Conservation (phyloP, 2,797 vertebrate genomes). For the Melanotaenia trifasciata region DNA sequence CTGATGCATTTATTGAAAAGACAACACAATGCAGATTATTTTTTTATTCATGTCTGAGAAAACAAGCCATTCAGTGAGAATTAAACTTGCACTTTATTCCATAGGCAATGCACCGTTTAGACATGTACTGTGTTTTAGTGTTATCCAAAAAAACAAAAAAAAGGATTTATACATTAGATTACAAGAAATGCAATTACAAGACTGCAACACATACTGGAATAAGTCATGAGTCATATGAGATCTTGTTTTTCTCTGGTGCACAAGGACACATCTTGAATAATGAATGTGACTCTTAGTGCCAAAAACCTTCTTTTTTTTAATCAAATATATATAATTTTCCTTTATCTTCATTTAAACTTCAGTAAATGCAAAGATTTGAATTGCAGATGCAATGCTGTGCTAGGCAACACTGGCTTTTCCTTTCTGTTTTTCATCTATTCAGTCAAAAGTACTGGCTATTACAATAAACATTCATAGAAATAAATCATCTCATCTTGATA, state of each 20-base stretch:
- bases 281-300: background rate
- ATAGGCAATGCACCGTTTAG: constrained; percentile 28
- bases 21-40: constrained; percentile 10
- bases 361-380: background rate
- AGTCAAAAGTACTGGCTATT: no score
- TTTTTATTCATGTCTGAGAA: constrained; percentile 44
- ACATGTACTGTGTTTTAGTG: constrained; percentile 20
- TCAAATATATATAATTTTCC: background rate
- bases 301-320: background rate
- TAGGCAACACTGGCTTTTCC: no score
- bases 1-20: background rate
- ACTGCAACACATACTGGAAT: constrained; percentile 4
- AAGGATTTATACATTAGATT: constrained; percentile 21
- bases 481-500: no score
- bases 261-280: background rate
- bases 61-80: constrained; percentile 34
- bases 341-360: background rate
- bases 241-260: background rate
- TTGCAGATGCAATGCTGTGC: no score
- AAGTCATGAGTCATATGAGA: background rate
- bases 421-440: no score
- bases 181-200: constrained; percentile 36
- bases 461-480: no score
- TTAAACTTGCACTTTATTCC: constrained; percentile 48
- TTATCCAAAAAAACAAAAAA: no score